Base-by-base conservation (phyloP, 2,113 vertebrate genomes). In the Piprites chloris region DNA sequence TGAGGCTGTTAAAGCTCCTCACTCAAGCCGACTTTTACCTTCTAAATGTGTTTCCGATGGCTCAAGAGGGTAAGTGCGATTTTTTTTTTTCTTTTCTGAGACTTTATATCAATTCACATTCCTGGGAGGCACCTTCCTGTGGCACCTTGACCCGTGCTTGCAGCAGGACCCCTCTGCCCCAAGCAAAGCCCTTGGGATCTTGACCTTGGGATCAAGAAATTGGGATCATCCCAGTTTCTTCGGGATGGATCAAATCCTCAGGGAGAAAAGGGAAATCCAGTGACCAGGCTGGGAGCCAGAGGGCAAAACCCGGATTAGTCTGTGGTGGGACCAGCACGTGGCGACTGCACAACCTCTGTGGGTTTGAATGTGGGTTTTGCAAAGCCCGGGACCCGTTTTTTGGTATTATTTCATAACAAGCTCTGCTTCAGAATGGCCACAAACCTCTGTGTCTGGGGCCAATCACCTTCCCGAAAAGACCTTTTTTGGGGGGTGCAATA, bases 31-130 rank as follows among this genome's bases (percentile, higher is more conserved):
- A 35, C 87, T 85, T 95, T 85, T 75, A 41, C 33, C 95, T 94
- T 23, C 96, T 95, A 93, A 93, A 97, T 97, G 96, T 97, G 96
- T 76, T 97, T 97, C 96, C 49, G 23, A 87, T 97, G 95, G 95
- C 2, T 97, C 53, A 97, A 49, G 67, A 73, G 9, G 96, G 96
- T 97, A 91, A 97, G 96, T 94, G 49, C 16, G 75, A 53, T 86
- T 27, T 50, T 28, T 58, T 68, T 79, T 28, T 49, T 67, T 78
- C n/a, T n/a, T 87, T 79, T 11, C 26, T 49, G 53, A 21, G 28
- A 8, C 53, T 93, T 80, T 55, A 2, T 39, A 2, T 42, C 2
- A 1, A 69, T 68, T 61, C 24, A 3, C 37, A 9, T 3, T 18
- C 7, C 0, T 2, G 35, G 76, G 42, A 21, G 7, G 26, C 1